Percentiles rank a stretch among this genome's conserved stretches.
Evolutionary conservation across 2,797 vertebrate species (phyloP).

Genomic region (Distichodus sexfasciatus): DNA sequence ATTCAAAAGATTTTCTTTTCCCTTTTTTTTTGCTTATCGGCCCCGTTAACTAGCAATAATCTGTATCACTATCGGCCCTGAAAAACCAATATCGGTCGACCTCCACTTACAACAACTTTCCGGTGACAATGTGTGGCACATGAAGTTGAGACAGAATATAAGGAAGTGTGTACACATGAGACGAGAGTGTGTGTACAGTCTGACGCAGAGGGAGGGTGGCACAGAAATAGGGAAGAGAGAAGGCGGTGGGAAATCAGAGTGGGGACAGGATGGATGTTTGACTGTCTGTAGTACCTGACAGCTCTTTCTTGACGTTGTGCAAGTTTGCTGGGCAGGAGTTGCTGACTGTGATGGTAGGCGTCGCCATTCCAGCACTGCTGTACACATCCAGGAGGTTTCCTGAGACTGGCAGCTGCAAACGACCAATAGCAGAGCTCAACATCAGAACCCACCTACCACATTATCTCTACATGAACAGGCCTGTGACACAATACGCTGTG

Average conservation of each 20-base stretch:
- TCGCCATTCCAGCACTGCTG: constrained; percentile 61
- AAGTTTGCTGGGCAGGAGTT: constrained; percentile 86
- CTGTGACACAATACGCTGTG: not conserved
- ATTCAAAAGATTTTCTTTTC: no score
- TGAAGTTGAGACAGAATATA: constrained; percentile 31
- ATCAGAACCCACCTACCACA: not conserved
- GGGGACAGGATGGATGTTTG: not conserved
- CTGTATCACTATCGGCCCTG: no score
- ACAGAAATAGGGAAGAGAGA: constrained; percentile 20
- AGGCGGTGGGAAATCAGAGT: not conserved
- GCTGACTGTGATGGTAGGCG: constrained; percentile 74
- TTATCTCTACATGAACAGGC: constrained; percentile 22
- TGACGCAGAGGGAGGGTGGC: constrained; percentile 19
- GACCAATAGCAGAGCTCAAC: constrained; percentile 50
- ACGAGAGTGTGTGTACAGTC: not conserved
- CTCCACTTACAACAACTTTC: no score
- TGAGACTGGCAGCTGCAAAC: constrained; percentile 75
- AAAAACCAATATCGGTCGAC: no score
- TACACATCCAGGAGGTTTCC: constrained; percentile 81
- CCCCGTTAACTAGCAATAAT: no score
- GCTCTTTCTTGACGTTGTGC: constrained; percentile 76
- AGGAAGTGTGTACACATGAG: constrained; percentile 11
- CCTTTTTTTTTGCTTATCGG: no score
- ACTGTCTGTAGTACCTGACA: constrained; percentile 69
- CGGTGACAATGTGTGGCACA: no score